Evolutionary conservation across 2,888 invertebrate genomes (phyloP), one percentile per base, ranked within the genome.

Genomic region (Drosophila quinaria): DNA sequence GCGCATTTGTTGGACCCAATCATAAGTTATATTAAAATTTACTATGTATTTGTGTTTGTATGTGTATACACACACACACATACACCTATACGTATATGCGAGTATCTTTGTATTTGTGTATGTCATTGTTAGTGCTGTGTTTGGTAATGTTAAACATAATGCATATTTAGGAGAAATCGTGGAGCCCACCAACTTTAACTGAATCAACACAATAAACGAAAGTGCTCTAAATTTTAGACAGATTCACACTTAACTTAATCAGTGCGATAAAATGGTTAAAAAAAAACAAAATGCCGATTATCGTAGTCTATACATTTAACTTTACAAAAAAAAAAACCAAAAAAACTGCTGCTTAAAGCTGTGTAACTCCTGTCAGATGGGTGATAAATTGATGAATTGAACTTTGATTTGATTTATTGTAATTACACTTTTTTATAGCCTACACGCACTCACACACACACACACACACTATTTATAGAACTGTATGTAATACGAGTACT

Each of bases 291-390:
- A 51, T 52, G 50, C 50, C 50, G 50, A 25, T 59, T 41, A 61
- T n/a, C 25, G 41, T 54, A 47, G 54, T 42, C 42, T 31, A 41
- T 31, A 46, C 15, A 31, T 29, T 47, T 15, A 19, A 19, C 22
- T 13, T 31, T 11, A 19, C 31, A 47, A 22, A 35, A 4, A 4
- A 13, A 37, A 37, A 66, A 42, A 47, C 17, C 4, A 4, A 4
- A 13, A 37, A 70, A 70, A 61, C 74, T 79, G 81, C 81, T 83
- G 71, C 76, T 73, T 80, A 87, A 37, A 37, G 86, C 81, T 81
- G 79, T 81, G 80, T 92, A 92, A 92, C 92, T 92, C 92, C 90
- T 92, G 92, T 92, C 92, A 92, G 92, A 91, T 92, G 92, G 92
- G 92, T 91, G 89, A 92, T 87, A 91, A 29, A 29, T 29, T 29